A percentile compares a stretch with the other conserved stretches of the same genome.
Evolutionary conservation across 2,113 vertebrate species (phyloP).

Genomic region (Neogobius melanostomus): DNA sequence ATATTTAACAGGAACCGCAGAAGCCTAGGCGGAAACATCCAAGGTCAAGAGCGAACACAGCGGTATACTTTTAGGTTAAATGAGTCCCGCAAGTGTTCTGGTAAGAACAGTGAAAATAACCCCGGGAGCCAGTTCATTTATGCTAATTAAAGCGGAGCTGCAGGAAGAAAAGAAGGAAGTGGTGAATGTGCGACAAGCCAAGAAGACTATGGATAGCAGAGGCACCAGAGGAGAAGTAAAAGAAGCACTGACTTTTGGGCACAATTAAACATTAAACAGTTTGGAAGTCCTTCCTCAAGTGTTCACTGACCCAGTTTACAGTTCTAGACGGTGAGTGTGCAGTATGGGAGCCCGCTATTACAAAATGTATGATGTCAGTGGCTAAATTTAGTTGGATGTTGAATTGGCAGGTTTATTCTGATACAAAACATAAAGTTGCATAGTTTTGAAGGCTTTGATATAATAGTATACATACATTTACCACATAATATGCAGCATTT

Average conservation of each 20-base stretch:
- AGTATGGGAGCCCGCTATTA: background rate
- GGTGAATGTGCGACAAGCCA: background rate
- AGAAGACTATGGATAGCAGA: background rate
- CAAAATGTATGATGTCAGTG: too few relatives aligned
- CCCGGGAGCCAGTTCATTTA: slow-evolving; percentile 18
- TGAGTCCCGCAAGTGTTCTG: slow-evolving; percentile 17
- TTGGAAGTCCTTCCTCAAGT: slow-evolving; percentile 40
- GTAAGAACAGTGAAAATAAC: background rate
- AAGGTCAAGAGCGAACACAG: slow-evolving; percentile 31
- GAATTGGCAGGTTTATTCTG: too few relatives aligned
- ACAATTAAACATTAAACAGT: slow-evolving; percentile 63
- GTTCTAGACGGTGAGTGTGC: background rate
- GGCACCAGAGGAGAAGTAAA: slow-evolving; percentile 13
- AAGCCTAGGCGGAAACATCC: slow-evolving; percentile 9
- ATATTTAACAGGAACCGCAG: slow-evolving; percentile 15
- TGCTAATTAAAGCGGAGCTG: slow-evolving; percentile 39
- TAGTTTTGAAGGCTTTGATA: too few relatives aligned
- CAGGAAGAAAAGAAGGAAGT: background rate
- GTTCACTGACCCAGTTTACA: slow-evolving; percentile 61
- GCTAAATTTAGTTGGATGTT: too few relatives aligned
- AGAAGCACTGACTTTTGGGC: slow-evolving; percentile 40
- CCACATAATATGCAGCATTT: background rate
- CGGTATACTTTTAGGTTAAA: slow-evolving; percentile 12
- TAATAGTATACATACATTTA: background rate
- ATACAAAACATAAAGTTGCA: too few relatives aligned